Evolutionary conservation across 1,140 invertebrate species (phyloP), one percentile per base, ranked within the genome.

Genomic region (Hylaeus anthracinus): DNA sequence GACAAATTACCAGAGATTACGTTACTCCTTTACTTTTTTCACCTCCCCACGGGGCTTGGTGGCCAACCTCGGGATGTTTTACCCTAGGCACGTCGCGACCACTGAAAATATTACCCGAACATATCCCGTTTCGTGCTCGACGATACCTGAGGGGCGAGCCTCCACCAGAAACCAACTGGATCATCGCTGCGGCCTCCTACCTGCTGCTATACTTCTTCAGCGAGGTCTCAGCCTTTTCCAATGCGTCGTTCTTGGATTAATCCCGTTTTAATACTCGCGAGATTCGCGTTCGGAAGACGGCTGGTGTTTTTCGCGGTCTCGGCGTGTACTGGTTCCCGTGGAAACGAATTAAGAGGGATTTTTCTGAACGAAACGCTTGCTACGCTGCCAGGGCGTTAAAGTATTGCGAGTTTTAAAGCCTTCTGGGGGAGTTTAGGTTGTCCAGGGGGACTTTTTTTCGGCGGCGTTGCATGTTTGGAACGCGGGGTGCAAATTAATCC

Each of bases 1-100:
- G 89, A 90, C 89, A 89, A 90, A 90, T 90, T 87, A 85, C 81
- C 75, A 26, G 53, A 82, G 88, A 89, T 90, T 89, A 88, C 81
- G 80, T 88, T 85, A 84, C 83, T 81, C 60, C 80, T 80, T 64
- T 72, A 39, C 45, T 61, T 74, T n/a, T 55, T 48, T 6, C 53
- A 41, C 56, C 69, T 63, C 56, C 60, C 58, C 45, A 45, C 14
- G 45, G 39, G 41, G 72, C 39, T 41, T 8, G 37, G 10, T 15
- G 45, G 65, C 72, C 53, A 60, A 43, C 65, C 58, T 53, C 45
- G 56, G 73, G 73, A 75, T 79, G 67, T 69, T 67, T 15, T 48
- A 51, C 70, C 60, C 70, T 58, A 8, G 56, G 48, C 73, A 73
- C 69, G 67, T 60, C 51, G 72, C 72, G 73, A 45, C 74, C 51